These are phyloP conservation scores for Cassiopea andromeda DNA, from an alignment of 30 jellyfish, hydroid and myxozoan species.

Conservation along the genomic window DNA sequence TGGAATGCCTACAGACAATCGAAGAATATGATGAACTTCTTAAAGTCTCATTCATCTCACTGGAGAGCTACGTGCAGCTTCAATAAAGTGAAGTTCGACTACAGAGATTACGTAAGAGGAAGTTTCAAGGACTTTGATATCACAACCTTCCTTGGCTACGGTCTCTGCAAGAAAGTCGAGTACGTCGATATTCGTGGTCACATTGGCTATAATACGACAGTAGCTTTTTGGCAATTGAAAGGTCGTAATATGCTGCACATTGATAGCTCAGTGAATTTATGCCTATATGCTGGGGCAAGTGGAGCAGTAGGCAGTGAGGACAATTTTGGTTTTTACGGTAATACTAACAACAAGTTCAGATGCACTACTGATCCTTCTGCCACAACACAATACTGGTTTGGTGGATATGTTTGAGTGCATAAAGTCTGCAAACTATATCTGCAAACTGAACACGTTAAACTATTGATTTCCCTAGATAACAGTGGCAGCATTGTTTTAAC, in stretches of 20 bases:
- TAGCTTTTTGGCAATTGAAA: neutral
- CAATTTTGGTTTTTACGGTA: neutral
- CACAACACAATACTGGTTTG: conserved; percentile 20
- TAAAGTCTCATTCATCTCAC: neutral
- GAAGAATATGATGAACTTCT: neutral
- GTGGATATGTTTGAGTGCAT: neutral
- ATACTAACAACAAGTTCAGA: neutral
- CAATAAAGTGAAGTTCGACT: neutral
- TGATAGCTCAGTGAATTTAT: neutral
- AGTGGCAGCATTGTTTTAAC: no score
- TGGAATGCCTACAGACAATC: conserved; percentile 14
- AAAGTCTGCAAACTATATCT: no score
- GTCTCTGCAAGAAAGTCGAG: conserved; percentile 7
- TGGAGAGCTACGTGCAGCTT: conserved; percentile 28
- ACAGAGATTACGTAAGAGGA: conserved; percentile 13
- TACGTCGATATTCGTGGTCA: conserved; percentile 4
- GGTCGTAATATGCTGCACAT: neutral
- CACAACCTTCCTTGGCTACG: conserved; percentile 1
- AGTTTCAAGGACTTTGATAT: conserved; percentile 7
- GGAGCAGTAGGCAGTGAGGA: conserved; percentile 17
- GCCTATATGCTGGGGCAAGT: neutral
- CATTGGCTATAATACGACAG: neutral
- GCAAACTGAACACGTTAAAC: no score
- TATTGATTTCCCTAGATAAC: neutral
- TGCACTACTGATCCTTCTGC: neutral